Conservation (phyloP, 1,140 invertebrate species). For the Drosophila kohkoa region DNA sequence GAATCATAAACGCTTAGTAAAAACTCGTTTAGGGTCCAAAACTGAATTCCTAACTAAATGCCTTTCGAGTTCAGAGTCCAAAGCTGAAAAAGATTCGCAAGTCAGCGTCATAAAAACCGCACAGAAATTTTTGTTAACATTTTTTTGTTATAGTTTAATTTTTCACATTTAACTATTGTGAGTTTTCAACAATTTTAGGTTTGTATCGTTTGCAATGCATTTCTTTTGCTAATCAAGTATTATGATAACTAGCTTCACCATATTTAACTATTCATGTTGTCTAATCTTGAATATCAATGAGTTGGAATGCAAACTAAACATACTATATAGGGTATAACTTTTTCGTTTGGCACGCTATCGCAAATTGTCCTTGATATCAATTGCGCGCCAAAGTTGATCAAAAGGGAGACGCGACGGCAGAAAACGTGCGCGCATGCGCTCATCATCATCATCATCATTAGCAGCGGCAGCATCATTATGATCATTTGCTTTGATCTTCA, state of each 20-base stretch:
- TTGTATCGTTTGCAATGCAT: too few species aligned
- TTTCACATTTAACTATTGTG: too few species aligned
- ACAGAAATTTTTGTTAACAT: too few species aligned
- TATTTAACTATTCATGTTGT: neutral
- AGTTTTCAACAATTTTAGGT: too few species aligned
- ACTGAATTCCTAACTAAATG: slow-evolving; percentile 25
- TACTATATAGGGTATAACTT: slow-evolving; percentile 1
- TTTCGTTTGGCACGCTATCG: neutral
- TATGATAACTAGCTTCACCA: too few species aligned
- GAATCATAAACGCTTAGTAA: neutral
- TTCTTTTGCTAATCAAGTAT: too few species aligned
- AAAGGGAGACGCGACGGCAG: neutral
- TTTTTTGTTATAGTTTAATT: too few species aligned
- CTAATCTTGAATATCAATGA: neutral
- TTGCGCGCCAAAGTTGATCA: neutral
- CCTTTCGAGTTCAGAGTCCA: slow-evolving; percentile 25
- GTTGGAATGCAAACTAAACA: neutral
- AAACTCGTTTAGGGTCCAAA: slow-evolving; percentile 59
- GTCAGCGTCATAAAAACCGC: slow-evolving; percentile 5
- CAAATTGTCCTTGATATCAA: slow-evolving; percentile 11
- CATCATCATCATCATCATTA: slow-evolving; percentile 2
- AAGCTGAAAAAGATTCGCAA: slow-evolving; percentile 9
- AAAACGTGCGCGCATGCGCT: slow-evolving; percentile 35
- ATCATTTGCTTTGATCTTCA: neutral
- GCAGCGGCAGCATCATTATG: neutral